Evolutionary conservation across 1,140 invertebrate species (phyloP).

Genomic region (Galendromus occidentalis): DNA sequence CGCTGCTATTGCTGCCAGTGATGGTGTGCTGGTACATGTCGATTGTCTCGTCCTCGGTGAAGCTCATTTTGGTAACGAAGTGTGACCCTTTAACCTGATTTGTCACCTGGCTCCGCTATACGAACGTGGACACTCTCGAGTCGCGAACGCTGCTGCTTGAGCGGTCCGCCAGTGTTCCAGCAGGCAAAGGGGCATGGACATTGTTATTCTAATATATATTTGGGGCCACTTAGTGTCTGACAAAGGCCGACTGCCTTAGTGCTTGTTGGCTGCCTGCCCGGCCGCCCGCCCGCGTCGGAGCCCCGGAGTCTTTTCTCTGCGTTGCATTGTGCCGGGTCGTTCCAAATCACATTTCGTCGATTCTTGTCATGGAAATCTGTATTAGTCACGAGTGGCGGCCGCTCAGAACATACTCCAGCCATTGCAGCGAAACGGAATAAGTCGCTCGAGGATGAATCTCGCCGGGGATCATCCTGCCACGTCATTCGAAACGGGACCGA

Average conservation of each 20-base stretch:
- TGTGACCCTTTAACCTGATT: slow-evolving; percentile 11
- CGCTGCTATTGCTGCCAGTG: no score
- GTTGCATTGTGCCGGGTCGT: neutral
- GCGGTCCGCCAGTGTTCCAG: neutral
- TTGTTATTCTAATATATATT: slow-evolving; percentile 9
- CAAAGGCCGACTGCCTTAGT: neutral
- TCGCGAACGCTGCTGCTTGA: neutral
- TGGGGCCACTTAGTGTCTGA: neutral
- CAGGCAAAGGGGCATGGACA: neutral
- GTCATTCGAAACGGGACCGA: no score
- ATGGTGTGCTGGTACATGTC: no score
- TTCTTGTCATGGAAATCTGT: neutral
- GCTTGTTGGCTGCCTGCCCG: neutral
- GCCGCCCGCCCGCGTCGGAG: neutral
- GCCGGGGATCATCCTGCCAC: no score
- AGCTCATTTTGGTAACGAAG: slow-evolving; percentile 11
- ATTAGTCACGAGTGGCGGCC: neutral
- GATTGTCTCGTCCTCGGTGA: neutral
- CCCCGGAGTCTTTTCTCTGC: neutral
- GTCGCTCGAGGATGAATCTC: no score
- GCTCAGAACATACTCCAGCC: no score
- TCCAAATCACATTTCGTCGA: neutral
- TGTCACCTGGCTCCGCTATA: neutral
- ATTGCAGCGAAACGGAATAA: no score
- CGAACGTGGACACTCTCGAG: neutral